A percentile compares a stretch with the other conserved stretches of the same genome.
These are phyloP conservation scores for Atlantisia rogersi DNA, from an alignment of 2,113 vertebrate genomes.

Conservation along the genomic window DNA sequence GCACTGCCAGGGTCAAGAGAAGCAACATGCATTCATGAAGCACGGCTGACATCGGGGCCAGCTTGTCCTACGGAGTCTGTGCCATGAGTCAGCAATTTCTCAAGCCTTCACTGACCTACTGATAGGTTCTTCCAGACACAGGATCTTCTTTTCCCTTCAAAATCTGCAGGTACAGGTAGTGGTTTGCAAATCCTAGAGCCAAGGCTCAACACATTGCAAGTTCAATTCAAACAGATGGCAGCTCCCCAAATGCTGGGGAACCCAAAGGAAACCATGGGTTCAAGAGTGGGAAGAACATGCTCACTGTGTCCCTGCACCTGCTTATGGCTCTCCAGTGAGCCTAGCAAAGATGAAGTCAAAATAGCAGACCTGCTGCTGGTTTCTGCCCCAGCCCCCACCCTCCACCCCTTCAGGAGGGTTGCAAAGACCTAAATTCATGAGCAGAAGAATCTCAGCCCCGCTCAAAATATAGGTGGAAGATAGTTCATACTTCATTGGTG, in stretches of 20 bases:
- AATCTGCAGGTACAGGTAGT: accelerated
- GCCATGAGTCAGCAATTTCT: neutral
- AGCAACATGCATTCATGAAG: neutral
- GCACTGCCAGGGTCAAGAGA: neutral
- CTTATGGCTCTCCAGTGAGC: neutral
- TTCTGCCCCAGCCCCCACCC: neutral
- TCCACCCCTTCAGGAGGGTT: neutral
- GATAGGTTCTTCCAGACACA: accelerated
- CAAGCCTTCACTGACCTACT: accelerated
- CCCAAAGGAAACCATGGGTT: accelerated
- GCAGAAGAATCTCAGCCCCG: neutral
- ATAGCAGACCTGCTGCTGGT: neutral
- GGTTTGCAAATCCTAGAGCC: neutral
- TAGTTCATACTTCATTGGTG: neutral
- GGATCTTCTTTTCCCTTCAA: neutral
- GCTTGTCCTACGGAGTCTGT: neutral
- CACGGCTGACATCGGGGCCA: neutral
- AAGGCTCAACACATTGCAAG: accelerated
- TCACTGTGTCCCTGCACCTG: accelerated
- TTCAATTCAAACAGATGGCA: neutral
- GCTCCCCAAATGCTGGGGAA: neutral
- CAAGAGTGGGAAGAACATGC: neutral
- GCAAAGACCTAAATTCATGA: neutral
- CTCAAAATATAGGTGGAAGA: accelerated
- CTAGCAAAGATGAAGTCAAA: neutral